Percentiles rank a stretch among this genome's conserved stretches.
Conservation (phyloP, 2,888 invertebrate genomes). For the Sisyra terminalis region DNA sequence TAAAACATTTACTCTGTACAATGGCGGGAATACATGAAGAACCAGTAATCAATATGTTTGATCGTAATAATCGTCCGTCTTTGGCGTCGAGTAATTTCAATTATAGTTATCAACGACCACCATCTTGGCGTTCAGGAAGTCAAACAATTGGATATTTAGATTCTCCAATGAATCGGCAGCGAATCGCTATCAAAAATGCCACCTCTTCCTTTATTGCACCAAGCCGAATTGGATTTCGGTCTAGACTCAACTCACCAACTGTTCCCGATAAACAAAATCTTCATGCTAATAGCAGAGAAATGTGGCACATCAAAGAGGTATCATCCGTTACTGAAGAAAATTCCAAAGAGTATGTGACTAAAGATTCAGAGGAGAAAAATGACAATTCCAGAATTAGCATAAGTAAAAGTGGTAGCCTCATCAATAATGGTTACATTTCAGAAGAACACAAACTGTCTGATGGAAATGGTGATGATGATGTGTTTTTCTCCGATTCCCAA, state of each 20-base stretch:
- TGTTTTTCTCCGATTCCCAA: slow-evolving; percentile 18
- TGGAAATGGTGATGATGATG: slow-evolving; percentile 19
- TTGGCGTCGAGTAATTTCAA: slow-evolving; percentile 17
- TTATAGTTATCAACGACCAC: slow-evolving; percentile 9
- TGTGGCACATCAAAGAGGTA: slow-evolving; percentile 34
- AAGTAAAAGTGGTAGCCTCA: neutral
- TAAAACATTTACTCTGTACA: slow-evolving; percentile 51
- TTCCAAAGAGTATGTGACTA: slow-evolving; percentile 12
- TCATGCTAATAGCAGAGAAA: slow-evolving; percentile 22
- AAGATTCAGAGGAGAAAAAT: slow-evolving; percentile 6
- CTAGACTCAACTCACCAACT: slow-evolving; percentile 13
- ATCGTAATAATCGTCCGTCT: slow-evolving; percentile 23
- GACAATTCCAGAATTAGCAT: neutral
- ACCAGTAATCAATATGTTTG: slow-evolving; percentile 7
- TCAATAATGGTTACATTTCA: slow-evolving; percentile 5
- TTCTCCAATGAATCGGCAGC: slow-evolving; percentile 11
- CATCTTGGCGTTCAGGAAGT: slow-evolving; percentile 7
- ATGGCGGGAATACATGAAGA: slow-evolving; percentile 37
- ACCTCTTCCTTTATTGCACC: neutral
- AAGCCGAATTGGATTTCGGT: neutral
- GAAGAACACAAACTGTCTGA: neutral
- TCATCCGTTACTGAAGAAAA: slow-evolving; percentile 25
- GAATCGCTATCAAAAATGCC: slow-evolving; percentile 2
- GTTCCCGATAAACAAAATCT: slow-evolving; percentile 25
- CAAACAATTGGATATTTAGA: slow-evolving; percentile 9